Base-by-base conservation (phyloP, 2,113 vertebrate species). In the Xenotilapia longispinis region DNA sequence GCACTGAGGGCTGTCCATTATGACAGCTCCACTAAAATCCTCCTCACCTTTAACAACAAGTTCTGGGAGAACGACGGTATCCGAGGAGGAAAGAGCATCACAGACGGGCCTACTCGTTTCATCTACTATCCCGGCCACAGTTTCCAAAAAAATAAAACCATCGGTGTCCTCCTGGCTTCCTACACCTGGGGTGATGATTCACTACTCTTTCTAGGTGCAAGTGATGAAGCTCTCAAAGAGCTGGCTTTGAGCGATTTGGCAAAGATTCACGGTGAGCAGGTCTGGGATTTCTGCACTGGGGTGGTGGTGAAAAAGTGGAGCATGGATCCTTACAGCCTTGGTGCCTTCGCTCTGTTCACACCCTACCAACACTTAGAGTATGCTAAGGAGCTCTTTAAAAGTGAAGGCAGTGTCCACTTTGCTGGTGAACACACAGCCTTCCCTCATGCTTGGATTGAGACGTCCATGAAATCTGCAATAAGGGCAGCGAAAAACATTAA, bases 361-460 rank as follows among this genome's bases (percentile, higher is more conserved):
- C 97, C 97, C 0, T 97, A 96, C 87, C 97, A 97, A 57, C 94
- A 95, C 3, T 23, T 33, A 0, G 94, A 97, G 31, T 97, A 93
- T 57, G 87, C 93, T 0, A 4, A 0, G 15, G 83, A 57, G 4
- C 95, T 98, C 9, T 97, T 96, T 3, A 2, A 57, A 14, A 84
- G 15, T 0, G 96, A 97, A 38, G 94, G 93, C 3, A 87, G 93
- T 21, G 80, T 97, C 6, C 88, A 97, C 70, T 97, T 98, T 7
- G 96, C 97, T 0, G 97, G 97, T 0, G 97, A 97, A 6, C 97
- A 98, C 57, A 21, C 96, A 0, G 90, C 92, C 1, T 93, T 94
- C 26, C 96, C 97, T 2, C 97, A 97, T 0, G 96, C 45, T 83
- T 98, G 97, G 97, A 96, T 97, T 0, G 97, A 98, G 26, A 96